phyloP scores from a whole-genome alignment of 2,888 invertebrate species.

The Lagria hirta region DNA sequence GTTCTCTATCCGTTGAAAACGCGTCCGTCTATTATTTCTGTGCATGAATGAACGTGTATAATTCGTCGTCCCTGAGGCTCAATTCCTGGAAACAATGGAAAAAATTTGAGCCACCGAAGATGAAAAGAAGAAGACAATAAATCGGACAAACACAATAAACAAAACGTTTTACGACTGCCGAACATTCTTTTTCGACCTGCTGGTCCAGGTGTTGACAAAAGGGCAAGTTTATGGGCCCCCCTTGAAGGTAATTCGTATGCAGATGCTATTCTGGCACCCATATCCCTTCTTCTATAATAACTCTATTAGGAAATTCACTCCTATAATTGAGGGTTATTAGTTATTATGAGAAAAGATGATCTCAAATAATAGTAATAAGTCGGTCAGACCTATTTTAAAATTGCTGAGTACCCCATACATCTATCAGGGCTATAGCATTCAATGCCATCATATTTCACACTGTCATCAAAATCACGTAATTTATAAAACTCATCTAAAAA shows the following conservation, averaged over 20 bases:
- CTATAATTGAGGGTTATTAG: too few species aligned
- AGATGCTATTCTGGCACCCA: slow-evolving; percentile 40
- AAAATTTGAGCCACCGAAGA: slow-evolving; percentile 45
- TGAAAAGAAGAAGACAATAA: slow-evolving; percentile 48
- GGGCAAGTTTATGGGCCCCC: slow-evolving; percentile 49
- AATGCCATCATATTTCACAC: too few species aligned
- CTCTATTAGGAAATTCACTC: too few species aligned
- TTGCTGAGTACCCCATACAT: too few species aligned
- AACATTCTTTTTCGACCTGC: slow-evolving; percentile 33
- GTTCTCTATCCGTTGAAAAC: slow-evolving; percentile 25
- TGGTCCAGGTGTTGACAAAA: slow-evolving; percentile 51
- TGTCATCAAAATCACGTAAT: too few species aligned
- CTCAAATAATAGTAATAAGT: too few species aligned
- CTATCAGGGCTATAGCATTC: too few species aligned
- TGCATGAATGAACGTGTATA: slow-evolving; percentile 38
- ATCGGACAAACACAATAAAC: slow-evolving; percentile 51
- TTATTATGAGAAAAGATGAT: too few species aligned
- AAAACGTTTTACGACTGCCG: slow-evolving; percentile 49
- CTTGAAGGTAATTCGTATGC: slow-evolving; percentile 45
- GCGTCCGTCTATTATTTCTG: slow-evolving; percentile 29
- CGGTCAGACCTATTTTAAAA: too few species aligned
- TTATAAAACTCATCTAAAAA: too few species aligned
- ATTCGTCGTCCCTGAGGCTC: slow-evolving; percentile 34
- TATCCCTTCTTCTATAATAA: slow-evolving; percentile 37
- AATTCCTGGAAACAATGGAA: slow-evolving; percentile 45